Percentiles rank a stretch among this genome's conserved stretches.
These are phyloP conservation scores for Acanthurus lineatus DNA, from an alignment of 2,797 vertebrate species.

Conservation along the genomic window DNA sequence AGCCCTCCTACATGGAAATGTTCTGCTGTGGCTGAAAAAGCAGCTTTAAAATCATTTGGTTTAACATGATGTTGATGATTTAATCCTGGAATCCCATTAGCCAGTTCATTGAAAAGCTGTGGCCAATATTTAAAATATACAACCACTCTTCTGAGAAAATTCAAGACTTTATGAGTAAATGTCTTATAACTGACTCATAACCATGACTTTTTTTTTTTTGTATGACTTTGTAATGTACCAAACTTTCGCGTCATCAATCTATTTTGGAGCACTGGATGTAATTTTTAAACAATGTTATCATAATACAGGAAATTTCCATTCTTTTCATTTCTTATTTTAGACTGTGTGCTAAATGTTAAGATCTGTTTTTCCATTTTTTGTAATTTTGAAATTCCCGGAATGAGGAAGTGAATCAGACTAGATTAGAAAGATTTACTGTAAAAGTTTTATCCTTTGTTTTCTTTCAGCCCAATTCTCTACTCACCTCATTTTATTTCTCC, in stretches of 20 bases:
- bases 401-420: background rate
- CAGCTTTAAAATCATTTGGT: slow-evolving; percentile 1
- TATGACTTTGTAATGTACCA: background rate
- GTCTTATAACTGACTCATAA: background rate
- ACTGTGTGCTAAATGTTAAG: background rate
- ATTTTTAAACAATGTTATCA: background rate
- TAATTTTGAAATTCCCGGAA: background rate
- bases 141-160: background rate
- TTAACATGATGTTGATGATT: background rate
- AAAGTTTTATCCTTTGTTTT: too few relatives aligned
- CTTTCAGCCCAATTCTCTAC: too few relatives aligned
- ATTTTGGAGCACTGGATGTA: background rate
- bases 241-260: background rate
- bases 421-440: background rate
- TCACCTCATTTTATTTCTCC: too few relatives aligned
- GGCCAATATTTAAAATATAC: background rate
- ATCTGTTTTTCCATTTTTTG: background rate
- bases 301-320: background rate
- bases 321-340: background rate
- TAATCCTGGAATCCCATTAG: background rate
- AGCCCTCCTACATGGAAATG: slow-evolving; percentile 36
- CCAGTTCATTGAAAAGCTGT: background rate
- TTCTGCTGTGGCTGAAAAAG: slow-evolving; percentile 4
- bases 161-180: background rate
- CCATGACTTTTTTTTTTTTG: background rate